Percentiles rank a stretch among this genome's conserved stretches.
These are phyloP conservation scores for Zaprionus capensis DNA, from an alignment of 1,140 invertebrate species.

Conservation along the genomic window DNA sequence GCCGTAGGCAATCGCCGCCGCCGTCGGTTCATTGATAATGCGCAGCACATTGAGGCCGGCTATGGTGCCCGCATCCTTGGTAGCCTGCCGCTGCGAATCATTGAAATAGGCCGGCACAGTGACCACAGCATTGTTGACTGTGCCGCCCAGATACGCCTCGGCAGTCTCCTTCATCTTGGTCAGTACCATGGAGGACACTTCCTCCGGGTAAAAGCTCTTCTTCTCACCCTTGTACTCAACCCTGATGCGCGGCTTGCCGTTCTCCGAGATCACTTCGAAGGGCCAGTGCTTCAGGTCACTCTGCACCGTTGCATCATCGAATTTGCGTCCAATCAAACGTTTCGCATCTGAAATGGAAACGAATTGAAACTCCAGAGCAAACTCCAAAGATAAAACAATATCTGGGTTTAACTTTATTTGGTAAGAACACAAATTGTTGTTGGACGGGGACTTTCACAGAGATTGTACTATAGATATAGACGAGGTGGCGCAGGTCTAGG, in stretches of 20 bases:
- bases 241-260: conserved; percentile 94
- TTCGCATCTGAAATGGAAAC: conserved; percentile 93
- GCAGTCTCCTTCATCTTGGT: conserved; percentile 98
- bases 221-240: conserved; percentile 95
- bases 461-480: conserved; percentile 32
- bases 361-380: conserved; percentile 32
- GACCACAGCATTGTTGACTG: conserved; percentile 94
- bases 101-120: conserved; percentile 97
- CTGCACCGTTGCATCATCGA: conserved; percentile 95
- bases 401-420: conserved; percentile 35
- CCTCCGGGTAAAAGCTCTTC: conserved; percentile 96
- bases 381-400: background rate
- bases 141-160: conserved; percentile 95
- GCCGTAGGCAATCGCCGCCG: conserved; percentile 99
- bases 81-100: conserved; percentile 95
- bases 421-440: conserved; percentile 33
- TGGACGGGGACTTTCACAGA: conserved; percentile 28
- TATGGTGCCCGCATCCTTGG: conserved; percentile 95
- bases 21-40: conserved; percentile 98
- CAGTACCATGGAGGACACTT: conserved; percentile 95
- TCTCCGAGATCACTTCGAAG: conserved; percentile 93
- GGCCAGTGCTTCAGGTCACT: conserved; percentile 98
- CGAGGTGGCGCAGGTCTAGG: conserved; percentile 39
- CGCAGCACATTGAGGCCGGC: conserved; percentile 93
- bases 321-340: conserved; percentile 96